Percentiles rank a stretch among this genome's conserved stretches.
These are phyloP conservation scores for Phyllostomus hastatus DNA, from an alignment of 2,113 vertebrate species.

Conservation along the genomic window DNA sequence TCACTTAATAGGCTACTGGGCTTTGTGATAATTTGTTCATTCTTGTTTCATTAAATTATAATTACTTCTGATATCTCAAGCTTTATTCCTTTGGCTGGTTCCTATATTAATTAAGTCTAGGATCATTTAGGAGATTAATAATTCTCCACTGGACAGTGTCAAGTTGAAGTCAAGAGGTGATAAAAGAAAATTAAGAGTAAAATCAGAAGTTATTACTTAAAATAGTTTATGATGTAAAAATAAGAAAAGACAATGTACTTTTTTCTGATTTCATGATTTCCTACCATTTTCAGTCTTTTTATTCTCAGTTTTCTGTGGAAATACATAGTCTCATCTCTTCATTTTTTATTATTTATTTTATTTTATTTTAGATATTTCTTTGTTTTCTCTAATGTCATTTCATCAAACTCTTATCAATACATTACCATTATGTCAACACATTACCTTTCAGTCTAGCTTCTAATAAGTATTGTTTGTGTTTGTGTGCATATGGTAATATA, in stretches of 20 bases:
- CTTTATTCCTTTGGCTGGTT: slow-evolving; percentile 65
- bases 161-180: slow-evolving; percentile 66
- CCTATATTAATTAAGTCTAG: slow-evolving; percentile 71
- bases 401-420: too few relatives aligned
- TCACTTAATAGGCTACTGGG: slow-evolving; percentile 55
- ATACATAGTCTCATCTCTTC: neutral
- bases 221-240: slow-evolving; percentile 50
- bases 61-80: slow-evolving; percentile 73
- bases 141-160: slow-evolving; percentile 70
- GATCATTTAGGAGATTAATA: slow-evolving; percentile 69
- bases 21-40: slow-evolving; percentile 70
- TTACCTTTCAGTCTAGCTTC: neutral
- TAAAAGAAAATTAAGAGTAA: slow-evolving; percentile 66
- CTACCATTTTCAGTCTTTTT: neutral
- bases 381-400: too few relatives aligned
- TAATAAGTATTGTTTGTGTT: neutral
- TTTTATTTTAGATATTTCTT: too few relatives aligned
- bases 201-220: slow-evolving; percentile 60
- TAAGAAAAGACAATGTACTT: neutral
- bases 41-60: slow-evolving; percentile 75
- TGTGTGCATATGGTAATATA: neutral
- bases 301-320: neutral
- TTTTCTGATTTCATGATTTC: neutral
- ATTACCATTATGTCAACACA: too few relatives aligned
- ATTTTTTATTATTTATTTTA: too few relatives aligned